Evolutionary conservation across 2,113 vertebrate species (phyloP).

Genomic region (Dinomys branickii): DNA sequence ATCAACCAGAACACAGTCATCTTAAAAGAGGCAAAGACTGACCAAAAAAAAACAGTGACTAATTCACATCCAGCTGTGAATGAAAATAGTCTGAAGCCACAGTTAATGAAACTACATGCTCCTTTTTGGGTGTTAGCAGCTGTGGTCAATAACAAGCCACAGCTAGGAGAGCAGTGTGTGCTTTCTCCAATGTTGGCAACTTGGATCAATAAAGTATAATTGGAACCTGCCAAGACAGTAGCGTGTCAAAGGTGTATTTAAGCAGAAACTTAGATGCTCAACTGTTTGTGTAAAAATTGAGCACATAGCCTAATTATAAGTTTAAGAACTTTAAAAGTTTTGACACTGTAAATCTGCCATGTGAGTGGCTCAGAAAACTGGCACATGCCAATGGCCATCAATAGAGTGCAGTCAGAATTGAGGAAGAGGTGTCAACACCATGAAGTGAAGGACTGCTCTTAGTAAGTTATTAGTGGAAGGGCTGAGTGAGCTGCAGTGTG

Average conservation of each 20-base stretch:
- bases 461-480: not conserved
- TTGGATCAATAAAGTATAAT: constrained; percentile 71
- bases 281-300: constrained; percentile 63
- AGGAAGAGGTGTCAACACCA: not conserved
- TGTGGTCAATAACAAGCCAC: constrained; percentile 61
- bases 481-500: not conserved
- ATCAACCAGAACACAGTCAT: constrained; percentile 62
- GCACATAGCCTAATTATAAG: constrained; percentile 73
- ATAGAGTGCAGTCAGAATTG: not conserved
- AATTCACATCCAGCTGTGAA: constrained; percentile 70
- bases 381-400: not conserved
- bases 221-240: constrained; percentile 68
- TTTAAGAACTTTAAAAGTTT: constrained; percentile 73
- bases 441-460: not conserved
- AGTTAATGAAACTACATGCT: constrained; percentile 34
- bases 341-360: constrained; percentile 33
- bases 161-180: constrained; percentile 33
- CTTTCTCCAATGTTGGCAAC: constrained; percentile 64
- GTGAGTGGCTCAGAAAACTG: not conserved
- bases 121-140: constrained; percentile 56
- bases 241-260: constrained; percentile 67
- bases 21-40: constrained; percentile 66
- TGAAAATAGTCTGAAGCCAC: constrained; percentile 53
- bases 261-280: constrained; percentile 61
- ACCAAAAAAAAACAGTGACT: constrained; percentile 61